Evolutionary conservation across 1,140 invertebrate genomes (phyloP).

Genomic region (Pseudomyrmex sp.): DNA sequence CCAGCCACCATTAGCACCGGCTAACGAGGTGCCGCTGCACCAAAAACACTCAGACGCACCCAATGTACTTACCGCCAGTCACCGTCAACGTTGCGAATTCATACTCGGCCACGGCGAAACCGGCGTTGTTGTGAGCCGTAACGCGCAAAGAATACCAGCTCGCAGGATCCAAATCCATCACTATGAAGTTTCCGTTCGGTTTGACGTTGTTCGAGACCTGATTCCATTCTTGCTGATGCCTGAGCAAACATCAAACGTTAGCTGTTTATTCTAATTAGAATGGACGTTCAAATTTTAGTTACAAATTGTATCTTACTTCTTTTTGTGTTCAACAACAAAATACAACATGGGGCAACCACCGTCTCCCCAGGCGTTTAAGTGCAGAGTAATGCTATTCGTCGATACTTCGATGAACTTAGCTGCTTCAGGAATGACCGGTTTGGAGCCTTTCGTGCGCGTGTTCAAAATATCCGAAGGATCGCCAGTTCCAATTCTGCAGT

Average conservation of each 20-base stretch:
- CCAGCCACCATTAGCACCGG: constrained; percentile 84
- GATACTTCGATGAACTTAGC: constrained; percentile 96
- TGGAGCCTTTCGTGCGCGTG: constrained; percentile 94
- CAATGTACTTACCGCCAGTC: constrained; percentile 91
- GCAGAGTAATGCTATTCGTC: constrained; percentile 95
- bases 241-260: constrained; percentile 77
- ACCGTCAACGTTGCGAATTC: constrained; percentile 97
- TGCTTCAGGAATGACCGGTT: constrained; percentile 95
- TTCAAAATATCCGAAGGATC: constrained; percentile 94
- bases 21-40: constrained; percentile 72
- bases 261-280: background rate
- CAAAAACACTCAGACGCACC: background rate
- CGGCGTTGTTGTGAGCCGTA: constrained; percentile 98
- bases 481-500: constrained; percentile 93
- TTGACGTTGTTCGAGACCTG: constrained; percentile 97
- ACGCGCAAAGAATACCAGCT: constrained; percentile 96
- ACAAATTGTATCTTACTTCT: constrained; percentile 88
- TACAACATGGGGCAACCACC: constrained; percentile 98
- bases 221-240: constrained; percentile 94
- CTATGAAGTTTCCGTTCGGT: constrained; percentile 95
- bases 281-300: background rate
- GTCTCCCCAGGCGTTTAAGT: constrained; percentile 96
- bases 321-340: constrained; percentile 98
- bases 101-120: constrained; percentile 96
- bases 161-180: constrained; percentile 95